Conservation (phyloP, 2,888 invertebrate species). For the Metallyticus violacea region DNA sequence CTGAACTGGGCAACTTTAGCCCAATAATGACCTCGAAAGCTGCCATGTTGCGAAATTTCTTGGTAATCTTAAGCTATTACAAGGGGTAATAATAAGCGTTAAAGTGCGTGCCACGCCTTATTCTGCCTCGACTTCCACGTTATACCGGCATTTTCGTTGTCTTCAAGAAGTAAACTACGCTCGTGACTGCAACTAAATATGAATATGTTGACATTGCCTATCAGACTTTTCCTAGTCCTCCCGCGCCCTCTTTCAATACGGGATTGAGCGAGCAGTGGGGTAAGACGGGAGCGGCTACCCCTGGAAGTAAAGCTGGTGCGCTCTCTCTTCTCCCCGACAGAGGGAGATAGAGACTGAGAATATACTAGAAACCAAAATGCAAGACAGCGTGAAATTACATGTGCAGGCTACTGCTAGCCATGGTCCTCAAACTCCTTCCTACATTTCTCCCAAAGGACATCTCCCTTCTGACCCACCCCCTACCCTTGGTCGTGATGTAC, state of each 20-base stretch:
- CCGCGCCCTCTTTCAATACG: not conserved
- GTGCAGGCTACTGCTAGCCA: conserved; percentile 22
- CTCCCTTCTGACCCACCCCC: conserved; percentile 38
- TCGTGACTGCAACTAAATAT: not conserved
- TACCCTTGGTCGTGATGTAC: conserved; percentile 36
- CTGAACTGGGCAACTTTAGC: too few relatives aligned
- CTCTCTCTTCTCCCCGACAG: not conserved
- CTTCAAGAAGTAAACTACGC: too few relatives aligned
- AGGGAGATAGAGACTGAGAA: conserved; percentile 15
- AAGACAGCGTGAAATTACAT: conserved; percentile 59
- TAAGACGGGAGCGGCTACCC: not conserved
- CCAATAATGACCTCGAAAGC: too few relatives aligned
- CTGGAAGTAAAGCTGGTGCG: not conserved
- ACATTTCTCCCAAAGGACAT: conserved; percentile 34
- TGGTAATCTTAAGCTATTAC: too few relatives aligned
- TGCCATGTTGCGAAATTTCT: too few relatives aligned
- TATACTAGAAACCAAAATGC: conserved; percentile 40
- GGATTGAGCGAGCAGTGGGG: too few relatives aligned
- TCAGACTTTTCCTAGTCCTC: not conserved
- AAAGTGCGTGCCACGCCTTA: too few relatives aligned
- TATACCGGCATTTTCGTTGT: too few relatives aligned
- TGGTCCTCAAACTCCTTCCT: not conserved
- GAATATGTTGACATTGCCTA: not conserved
- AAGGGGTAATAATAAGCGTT: too few relatives aligned
- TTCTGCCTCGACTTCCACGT: too few relatives aligned